These are phyloP conservation scores for Rhagonycha fulva DNA, from an alignment of 2,888 invertebrate species.

Conservation along the genomic window DNA sequence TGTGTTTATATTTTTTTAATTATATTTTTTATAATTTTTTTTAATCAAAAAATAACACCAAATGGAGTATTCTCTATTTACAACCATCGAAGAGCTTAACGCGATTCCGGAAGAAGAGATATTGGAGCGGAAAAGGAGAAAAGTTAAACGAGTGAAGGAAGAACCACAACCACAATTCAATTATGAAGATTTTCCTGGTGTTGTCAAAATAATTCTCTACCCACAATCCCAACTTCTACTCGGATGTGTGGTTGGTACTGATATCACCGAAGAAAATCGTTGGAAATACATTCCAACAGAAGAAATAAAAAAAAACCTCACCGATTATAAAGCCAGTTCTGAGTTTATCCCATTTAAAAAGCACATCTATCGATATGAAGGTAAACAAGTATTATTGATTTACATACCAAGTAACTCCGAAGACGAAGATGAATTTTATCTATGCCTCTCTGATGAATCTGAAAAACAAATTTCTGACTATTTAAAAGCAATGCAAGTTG, in stretches of 20 bases:
- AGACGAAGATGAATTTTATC: background rate
- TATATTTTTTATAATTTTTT: background rate
- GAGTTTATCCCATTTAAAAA: background rate
- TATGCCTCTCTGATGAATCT: background rate
- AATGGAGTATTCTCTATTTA: background rate
- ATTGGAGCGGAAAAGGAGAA: background rate
- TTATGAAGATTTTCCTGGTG: background rate
- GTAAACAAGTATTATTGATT: background rate
- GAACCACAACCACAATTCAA: background rate
- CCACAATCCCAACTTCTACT: background rate
- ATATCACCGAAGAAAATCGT: background rate
- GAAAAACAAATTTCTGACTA: background rate
- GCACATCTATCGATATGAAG: background rate
- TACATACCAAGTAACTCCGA: background rate
- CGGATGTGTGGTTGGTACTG: background rate
- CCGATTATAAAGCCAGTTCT: background rate
- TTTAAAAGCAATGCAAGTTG: background rate
- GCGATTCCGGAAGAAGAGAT: background rate
- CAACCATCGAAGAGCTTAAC: background rate
- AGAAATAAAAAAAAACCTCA: background rate
- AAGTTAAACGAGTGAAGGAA: background rate
- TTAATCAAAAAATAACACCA: background rate
- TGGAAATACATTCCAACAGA: background rate
- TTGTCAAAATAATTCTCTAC: background rate
- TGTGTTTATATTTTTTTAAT: background rate